Evolutionary conservation across 2,888 invertebrate species (phyloP), one percentile per base, ranked within the genome.

Genomic region (Drosophila rubida): DNA sequence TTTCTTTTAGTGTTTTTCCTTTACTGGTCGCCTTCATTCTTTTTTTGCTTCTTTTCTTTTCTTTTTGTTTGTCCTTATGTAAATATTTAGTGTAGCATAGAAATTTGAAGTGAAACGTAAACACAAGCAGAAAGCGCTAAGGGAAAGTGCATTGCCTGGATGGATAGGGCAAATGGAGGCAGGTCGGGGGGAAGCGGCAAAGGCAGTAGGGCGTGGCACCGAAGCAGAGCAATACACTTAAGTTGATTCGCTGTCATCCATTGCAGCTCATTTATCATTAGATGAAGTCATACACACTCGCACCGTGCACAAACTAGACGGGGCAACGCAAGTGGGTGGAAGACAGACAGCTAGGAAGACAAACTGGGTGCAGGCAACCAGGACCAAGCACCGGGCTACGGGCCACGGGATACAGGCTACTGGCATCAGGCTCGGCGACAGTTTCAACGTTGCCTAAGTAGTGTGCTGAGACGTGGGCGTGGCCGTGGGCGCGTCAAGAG

Each of bases 171-270:
- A 16, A 45, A 11, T 4, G 1, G 30, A 16, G 7, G n/a, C 2
- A 27, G 39, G 23, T 4, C 46, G 13, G 14, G 37, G 11, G 25
- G n/a, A 9, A n/a, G 19, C 2, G 39, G 37, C 8, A 11, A 6
- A 27, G 22, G 42, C 32, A 7, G 45, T 19, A 42, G 55, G 65
- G 62, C 51, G 64, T 49, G 75, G 59, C 68, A 80, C 65, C 68
- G 82, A 80, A 85, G 85, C 85, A 82, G 83, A 90, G 87, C 89
- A 90, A 90, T 90, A 90, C 90, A 90, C 90, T 90, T 90, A 90
- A 88, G 90, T 90, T 90, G 90, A 90, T 90, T 90, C 89, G 88
- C 90, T 89, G 90, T 90, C 90, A 90, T 88, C 88, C 83, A 90
- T 88, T 89, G 90, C 88, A 90, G 89, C 89, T 90, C 90, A 90